Evolutionary conservation across 2,888 invertebrate genomes (phyloP), one percentile per base, ranked within the genome.

Genomic region (Charanyca ferruginea): DNA sequence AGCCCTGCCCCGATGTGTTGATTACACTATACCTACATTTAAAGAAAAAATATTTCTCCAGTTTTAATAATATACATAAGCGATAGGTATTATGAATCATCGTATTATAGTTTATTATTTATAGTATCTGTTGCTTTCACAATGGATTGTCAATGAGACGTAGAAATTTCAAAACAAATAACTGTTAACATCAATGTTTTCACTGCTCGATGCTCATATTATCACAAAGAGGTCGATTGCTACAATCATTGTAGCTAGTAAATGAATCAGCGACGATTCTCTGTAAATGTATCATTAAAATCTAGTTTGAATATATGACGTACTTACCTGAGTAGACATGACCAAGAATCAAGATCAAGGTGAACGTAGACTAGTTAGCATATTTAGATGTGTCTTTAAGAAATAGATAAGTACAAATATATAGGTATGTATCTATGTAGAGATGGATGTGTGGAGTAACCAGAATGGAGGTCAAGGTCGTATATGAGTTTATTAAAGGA

Each of bases 321-420:
- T 72, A 58, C 16, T 9, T 38, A 16, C 13, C 13, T 2, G 9
- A 54, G 42, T 61, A 51, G 48, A 25, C 22, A 52, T 38, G 41
- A 65, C 32, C 66, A 73, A 78, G 65, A 66, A 65, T 25, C 66
- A 73, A 78, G 65, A 66, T 77, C 66, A 80, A 79, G 73, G 78
- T 77, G n/a, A 51, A 45, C 35, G 38, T 47, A 51, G 35, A 45
- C 20, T 58, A 35, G 4, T 67, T 38, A 66, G 53, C 7, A 66
- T 60, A 47, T 20, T 69, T 28, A 28, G 22, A 23, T 16, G 3
- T 53, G 38, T 38, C 11, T 23, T 69, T 9, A n/a, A n/a, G 38
- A 32, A 45, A 5, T 25, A 18, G 3, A 47, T 59, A 20, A 13
- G 22, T 44, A 4, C 0, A 1, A 2, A 22, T 32, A 32, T 9